These are phyloP conservation scores for Achroia grisella DNA, from an alignment of 1,140 invertebrate species.

Conservation along the genomic window DNA sequence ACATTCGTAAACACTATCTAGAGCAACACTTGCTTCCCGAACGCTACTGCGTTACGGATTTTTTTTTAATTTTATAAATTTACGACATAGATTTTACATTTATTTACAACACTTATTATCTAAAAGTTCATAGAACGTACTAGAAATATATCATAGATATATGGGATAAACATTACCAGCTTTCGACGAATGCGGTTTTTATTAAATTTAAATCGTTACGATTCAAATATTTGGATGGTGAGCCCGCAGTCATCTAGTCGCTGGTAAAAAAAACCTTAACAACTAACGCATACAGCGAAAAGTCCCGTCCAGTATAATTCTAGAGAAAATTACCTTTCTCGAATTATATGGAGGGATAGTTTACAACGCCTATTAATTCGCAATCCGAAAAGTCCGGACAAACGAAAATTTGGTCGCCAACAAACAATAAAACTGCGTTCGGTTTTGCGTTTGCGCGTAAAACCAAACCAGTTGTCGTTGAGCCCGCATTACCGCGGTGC, in stretches of 20 bases:
- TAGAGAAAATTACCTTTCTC: slow-evolving; percentile 70
- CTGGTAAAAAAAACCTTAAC: slow-evolving; percentile 59
- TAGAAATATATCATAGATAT: slow-evolving; percentile 96
- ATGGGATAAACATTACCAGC: slow-evolving; percentile 90
- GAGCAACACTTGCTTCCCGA: background rate
- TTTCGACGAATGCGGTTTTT: slow-evolving; percentile 55
- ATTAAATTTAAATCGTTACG: slow-evolving; percentile 2
- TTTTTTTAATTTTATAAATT: slow-evolving; percentile 8
- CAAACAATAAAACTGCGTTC: slow-evolving; percentile 38
- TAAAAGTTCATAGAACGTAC: slow-evolving; percentile 94
- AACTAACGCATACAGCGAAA: slow-evolving; percentile 38
- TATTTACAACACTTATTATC: slow-evolving; percentile 43
- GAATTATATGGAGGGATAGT: slow-evolving; percentile 58
- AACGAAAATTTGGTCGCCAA: slow-evolving; percentile 31
- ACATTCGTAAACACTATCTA: no score
- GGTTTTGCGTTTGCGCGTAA: slow-evolving; percentile 43
- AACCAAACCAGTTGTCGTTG: slow-evolving; percentile 39
- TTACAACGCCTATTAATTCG: slow-evolving; percentile 27
- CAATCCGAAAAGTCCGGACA: slow-evolving; percentile 17
- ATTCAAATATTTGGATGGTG: slow-evolving; percentile 21
- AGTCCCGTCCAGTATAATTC: slow-evolving; percentile 59
- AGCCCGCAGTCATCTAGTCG: slow-evolving; percentile 41
- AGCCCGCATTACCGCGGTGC: slow-evolving; percentile 68
- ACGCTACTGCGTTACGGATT: background rate
- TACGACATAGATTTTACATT: slow-evolving; percentile 22